Evolutionary conservation across 2,113 vertebrate species (phyloP), one percentile per base, ranked within the genome.

Genomic region (Gila orcuttii): DNA sequence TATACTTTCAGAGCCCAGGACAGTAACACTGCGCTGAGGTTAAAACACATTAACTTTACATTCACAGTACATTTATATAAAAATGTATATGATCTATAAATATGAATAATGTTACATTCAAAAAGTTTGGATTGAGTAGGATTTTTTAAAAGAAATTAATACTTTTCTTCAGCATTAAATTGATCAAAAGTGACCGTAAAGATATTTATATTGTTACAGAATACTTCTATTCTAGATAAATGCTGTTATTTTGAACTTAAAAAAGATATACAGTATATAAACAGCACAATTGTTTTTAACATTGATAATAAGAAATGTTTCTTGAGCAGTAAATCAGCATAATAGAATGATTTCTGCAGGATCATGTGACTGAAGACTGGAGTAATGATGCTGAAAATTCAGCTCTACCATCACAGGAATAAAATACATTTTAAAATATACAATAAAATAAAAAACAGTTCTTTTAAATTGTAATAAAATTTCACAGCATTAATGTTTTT

Each of bases 1-100:
- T 99, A 97, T 25, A 97, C 95, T 89, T 99, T 98, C 93, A 96
- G 95, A 91, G 97, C 97, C 0, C 96, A 98, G 45, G 96, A 98
- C 75, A 92, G 89, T 85, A 91, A 85, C 90, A 94, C 95, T 31
- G 98, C 97, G 85, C 96, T 95, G 93, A 99, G 97, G 98, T 99
- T 93, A 39, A 21, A 17, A 68, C 42, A 66, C 19, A 36, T 73
- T 39, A 59, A 78, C 68, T 76, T 15, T 17, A 69, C 66, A 36
- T 31, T 69, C 2, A 33, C 12, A 36, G 66, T 69, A 36, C 15
- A 33, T 69, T 52, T 57, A 57, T 57, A 57, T 57, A 57, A 52
- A 17, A 6, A 52, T 17, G 13, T 52, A 52, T 52, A 52, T 15
- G 50, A 52, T 52, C 2, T 5, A 17, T 52, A 17, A 52, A 52